Base-by-base conservation (phyloP, 2,113 vertebrate species). In the Triplophysa siluroides region DNA sequence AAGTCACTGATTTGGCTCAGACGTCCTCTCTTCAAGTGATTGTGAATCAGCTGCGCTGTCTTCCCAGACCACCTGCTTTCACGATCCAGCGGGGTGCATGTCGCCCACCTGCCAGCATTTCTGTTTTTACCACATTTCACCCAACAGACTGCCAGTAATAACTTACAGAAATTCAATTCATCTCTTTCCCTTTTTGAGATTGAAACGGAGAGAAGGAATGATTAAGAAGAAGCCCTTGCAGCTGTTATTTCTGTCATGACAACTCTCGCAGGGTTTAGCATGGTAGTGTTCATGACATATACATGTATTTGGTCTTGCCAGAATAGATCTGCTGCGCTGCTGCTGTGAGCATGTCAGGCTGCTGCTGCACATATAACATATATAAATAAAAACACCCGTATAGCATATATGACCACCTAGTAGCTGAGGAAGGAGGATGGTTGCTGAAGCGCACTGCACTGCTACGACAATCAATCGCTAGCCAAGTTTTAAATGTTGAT, bases 171-270 rank as follows among this genome's bases (percentile, higher is more conserved):
- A 52, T 76, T 69, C 29, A 50, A 29, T 77, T 38, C 70, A 64
- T 24, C 66, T 70, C 12, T 56, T 45, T 43, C 24, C 8, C 23
- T 64, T 62, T 72, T 21, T 58, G 66, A 58, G 74, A 78, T 56
- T 45, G 75, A 81, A 24, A 81, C 66, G 16, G 56, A 70, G 52
- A 47, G 63, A 62, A 52, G 60, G 56, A 76, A 77, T 84, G 69
- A 78, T 81, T 81, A 62, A 61, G 19, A 21, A 16, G 62, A 84
- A 81, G 45, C 75, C 63, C 58, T 84, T 29, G 56, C 83, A 81
- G 83, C 76, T 84, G 47, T 29, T 29, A 29, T 29, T 29, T 29
- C 29, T 29, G 29, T 29, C 29, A 29, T 4, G 29, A 29, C 29
- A 29, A 29, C 29, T 29, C 29, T 29, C 29, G 29, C 3, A 29